Evolutionary conservation across 2,113 vertebrate genomes (phyloP), one percentile per base, ranked within the genome.

Genomic region (Ramphastos sulfuratus): DNA sequence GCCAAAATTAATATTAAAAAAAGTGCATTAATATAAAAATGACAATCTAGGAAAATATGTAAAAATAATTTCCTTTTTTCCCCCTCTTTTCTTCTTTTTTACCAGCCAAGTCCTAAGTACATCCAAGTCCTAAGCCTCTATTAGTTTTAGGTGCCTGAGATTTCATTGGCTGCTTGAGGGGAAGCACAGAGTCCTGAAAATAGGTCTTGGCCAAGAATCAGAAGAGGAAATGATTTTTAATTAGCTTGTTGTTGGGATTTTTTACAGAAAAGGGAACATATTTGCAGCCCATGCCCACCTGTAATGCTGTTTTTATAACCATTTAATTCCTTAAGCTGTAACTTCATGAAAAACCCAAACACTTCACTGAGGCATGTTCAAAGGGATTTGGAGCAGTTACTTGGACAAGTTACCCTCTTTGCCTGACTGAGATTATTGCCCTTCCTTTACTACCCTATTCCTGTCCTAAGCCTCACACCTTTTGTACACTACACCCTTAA

Each of bases 181-280:
- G 55, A 93, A 94, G 71, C n/a, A 78, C 1, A 76, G 27, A 86
- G 5, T 64, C 66, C 88, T 87, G 74, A 84, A 94, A 96, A 89
- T 31, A 91, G 50, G 60, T 28, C 28, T 87, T 85, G 71, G 89
- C 55, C 91, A 82, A 92, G 60, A 87, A 93, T 71, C 4, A 67
- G 42, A 46, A 94, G 42, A 88, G 33, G 72, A 92, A 96, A 94
- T 82, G 1, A 71, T 64, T 87, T 93, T 87, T 74, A 92, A 94
- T 94, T 70, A 67, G 52, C 17, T 85, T 82, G 15, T 50, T 52
- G 50, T 11, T n/a, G n/a, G 21, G 20, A 28, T 25, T 52, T 25
- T 83, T 75, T 88, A 48, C 83, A 86, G 37, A 80, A 88, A 58
- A 83, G 59, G 27, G 58, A 82, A 76, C 12, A 21, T 42, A 87